Evolutionary conservation across 30 jellyfish, hydroid and myxozoan genomes (phyloP), one percentile per base, ranked within the genome.

Genomic region (Turritopsis dohrnii): DNA sequence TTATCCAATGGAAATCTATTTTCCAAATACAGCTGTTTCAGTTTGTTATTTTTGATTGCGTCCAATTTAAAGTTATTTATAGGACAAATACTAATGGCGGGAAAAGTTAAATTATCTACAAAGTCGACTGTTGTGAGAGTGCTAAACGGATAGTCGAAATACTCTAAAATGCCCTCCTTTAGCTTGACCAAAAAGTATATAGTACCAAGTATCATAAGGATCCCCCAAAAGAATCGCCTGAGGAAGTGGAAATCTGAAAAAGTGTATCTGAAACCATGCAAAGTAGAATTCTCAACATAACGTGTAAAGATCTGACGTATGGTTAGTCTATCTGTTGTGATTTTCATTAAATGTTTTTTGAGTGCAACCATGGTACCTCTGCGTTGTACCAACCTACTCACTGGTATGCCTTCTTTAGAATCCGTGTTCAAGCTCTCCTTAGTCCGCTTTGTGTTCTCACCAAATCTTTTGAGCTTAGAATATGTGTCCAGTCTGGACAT

Each of bases 211-310:
- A 94, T 71, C 31, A 96, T 94, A 25, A 94, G 80, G 18, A 89
- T 88, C 29, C 90, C 82, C 99, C 99, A 94, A n/a, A 89, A 79
- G 41, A 89, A 83, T 65, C 97, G 83, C 19, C 99, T 89, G 1
- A 94, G 83, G 84, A 84, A 89, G 65, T 84, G 90, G 0, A 97
- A 89, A 71, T 94, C 95, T 76, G 97, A 90, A 88, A 89, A 94
- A n/a, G 86, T 90, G 80, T 90, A 94, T 26, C 96, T 84, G 79
- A 89, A 94, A 19, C 99, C 99, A 84, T 94, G 99, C 27, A 94
- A 81, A 13, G 99, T 94, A 16, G 99, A 94, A 24, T 81, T 85
- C 76, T 94, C 83, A 28, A 94, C 95, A 80, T 89, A 94, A 9
- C 97, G 89, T 16, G 93, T 25, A 79, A 94, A 94, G 0, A 94